These are phyloP conservation scores for Chaetodon trifasciatus DNA, from an alignment of 2,797 vertebrate genomes.

Conservation along the genomic window DNA sequence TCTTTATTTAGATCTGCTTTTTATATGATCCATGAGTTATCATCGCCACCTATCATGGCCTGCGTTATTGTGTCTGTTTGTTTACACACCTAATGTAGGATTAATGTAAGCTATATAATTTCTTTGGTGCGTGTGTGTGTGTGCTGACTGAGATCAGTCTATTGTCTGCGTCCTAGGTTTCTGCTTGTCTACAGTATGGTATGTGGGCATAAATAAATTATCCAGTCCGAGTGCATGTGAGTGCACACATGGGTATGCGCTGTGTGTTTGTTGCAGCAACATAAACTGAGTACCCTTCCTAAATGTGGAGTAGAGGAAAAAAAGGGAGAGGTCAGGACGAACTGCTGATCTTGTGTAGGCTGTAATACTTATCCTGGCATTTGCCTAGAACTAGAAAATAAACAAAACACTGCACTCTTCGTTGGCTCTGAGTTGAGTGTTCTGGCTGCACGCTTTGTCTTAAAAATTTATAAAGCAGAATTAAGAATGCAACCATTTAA, in stretches of 20 bases:
- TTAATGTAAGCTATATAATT: constrained; percentile 11
- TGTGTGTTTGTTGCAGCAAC: constrained; percentile 65
- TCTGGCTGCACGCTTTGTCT: not conserved
- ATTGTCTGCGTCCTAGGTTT: constrained; percentile 19
- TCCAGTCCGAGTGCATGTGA: constrained; percentile 6
- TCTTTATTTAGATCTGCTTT: constrained; percentile 38
- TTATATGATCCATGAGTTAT: constrained; percentile 3
- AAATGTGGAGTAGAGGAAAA: constrained; percentile 41
- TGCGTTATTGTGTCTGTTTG: not conserved
- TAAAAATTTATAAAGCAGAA: not conserved
- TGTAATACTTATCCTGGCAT: constrained; percentile 18
- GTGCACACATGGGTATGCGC: constrained; percentile 6
- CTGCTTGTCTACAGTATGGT: constrained; percentile 38
- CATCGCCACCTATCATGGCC: not conserved
- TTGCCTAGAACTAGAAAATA: constrained; percentile 4
- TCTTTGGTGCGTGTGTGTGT: not conserved
- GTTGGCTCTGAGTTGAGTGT: not conserved
- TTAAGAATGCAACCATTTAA: not conserved
- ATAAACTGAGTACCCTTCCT: constrained; percentile 56
- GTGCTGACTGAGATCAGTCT: not conserved
- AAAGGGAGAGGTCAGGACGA: constrained; percentile 46
- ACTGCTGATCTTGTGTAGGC: constrained; percentile 26
- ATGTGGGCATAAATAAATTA: constrained; percentile 65
- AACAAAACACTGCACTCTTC: not conserved
- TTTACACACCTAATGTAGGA: constrained; percentile 8